A percentile compares a stretch with the other conserved stretches of the same genome.
These are phyloP conservation scores for Prunella fulvescens DNA, from an alignment of 2,113 vertebrate genomes.

Conservation along the genomic window DNA sequence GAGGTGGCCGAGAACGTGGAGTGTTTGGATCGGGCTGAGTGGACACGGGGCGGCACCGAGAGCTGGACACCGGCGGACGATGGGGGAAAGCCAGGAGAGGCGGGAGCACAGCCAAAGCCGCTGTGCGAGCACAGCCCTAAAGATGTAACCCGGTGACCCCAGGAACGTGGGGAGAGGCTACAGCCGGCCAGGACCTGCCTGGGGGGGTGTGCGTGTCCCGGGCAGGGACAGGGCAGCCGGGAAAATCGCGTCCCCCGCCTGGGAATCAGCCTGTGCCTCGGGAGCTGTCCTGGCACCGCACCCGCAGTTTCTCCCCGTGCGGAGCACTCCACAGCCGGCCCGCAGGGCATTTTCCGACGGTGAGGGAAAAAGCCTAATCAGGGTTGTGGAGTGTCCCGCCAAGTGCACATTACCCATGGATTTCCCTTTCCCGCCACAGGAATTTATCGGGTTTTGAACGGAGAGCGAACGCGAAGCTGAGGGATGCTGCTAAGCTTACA, in stretches of 20 bases:
- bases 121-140: neutral
- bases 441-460: neutral
- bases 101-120: no score
- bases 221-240: neutral
- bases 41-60: no score
- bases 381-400: neutral
- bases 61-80: neutral
- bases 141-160: neutral
- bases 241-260: fast-evolving
- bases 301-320: fast-evolving
- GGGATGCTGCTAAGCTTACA: neutral
- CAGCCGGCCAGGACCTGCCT: neutral
- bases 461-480: neutral
- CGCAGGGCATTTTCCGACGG: fast-evolving
- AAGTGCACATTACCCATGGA: neutral
- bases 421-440: neutral
- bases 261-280: neutral
- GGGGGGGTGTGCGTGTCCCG: no score
- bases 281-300: neutral
- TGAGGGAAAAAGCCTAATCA: neutral
- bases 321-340: neutral
- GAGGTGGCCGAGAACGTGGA: neutral
- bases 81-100: neutral
- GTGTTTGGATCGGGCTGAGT: neutral
- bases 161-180: neutral